These are phyloP conservation scores for Loripinus fragilis DNA, from an alignment of 2,888 invertebrate genomes.

Conservation along the genomic window DNA sequence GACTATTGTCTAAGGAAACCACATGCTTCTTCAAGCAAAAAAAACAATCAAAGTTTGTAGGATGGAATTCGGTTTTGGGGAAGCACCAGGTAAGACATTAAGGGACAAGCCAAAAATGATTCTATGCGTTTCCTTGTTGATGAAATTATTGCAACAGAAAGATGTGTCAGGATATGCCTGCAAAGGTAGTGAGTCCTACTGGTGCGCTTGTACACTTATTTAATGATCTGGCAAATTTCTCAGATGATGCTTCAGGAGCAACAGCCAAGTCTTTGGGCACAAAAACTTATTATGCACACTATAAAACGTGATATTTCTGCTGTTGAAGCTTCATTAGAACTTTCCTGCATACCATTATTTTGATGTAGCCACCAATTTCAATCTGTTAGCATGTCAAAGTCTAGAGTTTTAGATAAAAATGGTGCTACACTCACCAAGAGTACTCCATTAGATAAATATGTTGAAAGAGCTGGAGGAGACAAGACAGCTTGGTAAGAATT, in stretches of 20 bases:
- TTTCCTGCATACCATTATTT: slow-evolving; percentile 30
- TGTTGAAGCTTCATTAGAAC: slow-evolving; percentile 54
- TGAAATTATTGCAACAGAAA: slow-evolving; percentile 58
- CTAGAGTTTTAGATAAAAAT: slow-evolving; percentile 28
- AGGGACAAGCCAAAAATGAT: slow-evolving; percentile 21
- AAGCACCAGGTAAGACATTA: slow-evolving; percentile 31
- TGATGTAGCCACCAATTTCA: slow-evolving; percentile 50
- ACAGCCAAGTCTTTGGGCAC: slow-evolving; percentile 35
- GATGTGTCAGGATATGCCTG: slow-evolving; percentile 48
- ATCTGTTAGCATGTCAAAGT: slow-evolving; percentile 43
- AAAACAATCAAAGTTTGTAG: slow-evolving; percentile 50
- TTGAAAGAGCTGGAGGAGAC: background rate
- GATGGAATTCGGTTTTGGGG: slow-evolving; percentile 67
- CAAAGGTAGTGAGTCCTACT: slow-evolving; percentile 59
- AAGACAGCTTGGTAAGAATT: background rate
- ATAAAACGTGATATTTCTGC: slow-evolving; percentile 55
- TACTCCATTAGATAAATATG: slow-evolving; percentile 33
- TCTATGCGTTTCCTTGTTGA: slow-evolving; percentile 22
- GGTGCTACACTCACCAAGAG: slow-evolving; percentile 32
- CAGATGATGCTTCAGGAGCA: background rate
- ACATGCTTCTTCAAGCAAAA: slow-evolving; percentile 29
- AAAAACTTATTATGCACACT: slow-evolving; percentile 47
- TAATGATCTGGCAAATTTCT: slow-evolving; percentile 13
- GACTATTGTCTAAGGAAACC: slow-evolving; percentile 49
- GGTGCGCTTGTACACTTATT: slow-evolving; percentile 52